These are phyloP conservation scores for Zalophus californianus DNA, from an alignment of 2,797 vertebrate species.

Conservation along the genomic window DNA sequence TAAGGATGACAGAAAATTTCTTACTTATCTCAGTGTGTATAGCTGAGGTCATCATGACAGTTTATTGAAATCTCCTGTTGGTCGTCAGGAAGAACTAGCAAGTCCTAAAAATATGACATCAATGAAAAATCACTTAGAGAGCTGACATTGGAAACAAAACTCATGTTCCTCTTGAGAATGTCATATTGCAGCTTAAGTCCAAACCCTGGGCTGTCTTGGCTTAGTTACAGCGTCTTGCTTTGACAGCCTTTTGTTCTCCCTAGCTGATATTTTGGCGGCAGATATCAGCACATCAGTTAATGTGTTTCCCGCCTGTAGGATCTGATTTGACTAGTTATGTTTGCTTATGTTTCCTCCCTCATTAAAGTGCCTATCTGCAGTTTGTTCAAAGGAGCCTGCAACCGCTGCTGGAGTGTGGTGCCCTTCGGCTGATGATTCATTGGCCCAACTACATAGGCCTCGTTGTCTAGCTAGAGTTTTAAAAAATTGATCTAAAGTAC, in stretches of 20 bases:
- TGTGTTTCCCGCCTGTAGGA: constrained; percentile 52
- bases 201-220: not conserved
- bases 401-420: not conserved
- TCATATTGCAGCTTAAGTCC: not conserved
- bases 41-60: not conserved
- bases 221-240: not conserved
- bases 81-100: constrained; percentile 29
- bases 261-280: constrained; percentile 45
- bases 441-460: not conserved
- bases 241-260: constrained; percentile 64
- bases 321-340: constrained; percentile 64
- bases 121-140: constrained; percentile 75
- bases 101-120: constrained; percentile 46
- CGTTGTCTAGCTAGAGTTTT: constrained; percentile 42
- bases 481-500: constrained; percentile 27
- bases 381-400: constrained; percentile 51
- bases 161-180: constrained; percentile 53
- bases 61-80: constrained; percentile 55
- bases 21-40: constrained; percentile 34
- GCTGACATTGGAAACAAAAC: constrained; percentile 61
- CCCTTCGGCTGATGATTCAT: constrained; percentile 50
- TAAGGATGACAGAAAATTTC: constrained; percentile 9
- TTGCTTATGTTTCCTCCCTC: constrained; percentile 65
- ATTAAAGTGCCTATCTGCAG: constrained; percentile 64
- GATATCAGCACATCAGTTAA: constrained; percentile 48